Evolutionary conservation across 2,797 vertebrate genomes (phyloP), one percentile per base, ranked within the genome.

Genomic region (Anomalospiza imberbis): DNA sequence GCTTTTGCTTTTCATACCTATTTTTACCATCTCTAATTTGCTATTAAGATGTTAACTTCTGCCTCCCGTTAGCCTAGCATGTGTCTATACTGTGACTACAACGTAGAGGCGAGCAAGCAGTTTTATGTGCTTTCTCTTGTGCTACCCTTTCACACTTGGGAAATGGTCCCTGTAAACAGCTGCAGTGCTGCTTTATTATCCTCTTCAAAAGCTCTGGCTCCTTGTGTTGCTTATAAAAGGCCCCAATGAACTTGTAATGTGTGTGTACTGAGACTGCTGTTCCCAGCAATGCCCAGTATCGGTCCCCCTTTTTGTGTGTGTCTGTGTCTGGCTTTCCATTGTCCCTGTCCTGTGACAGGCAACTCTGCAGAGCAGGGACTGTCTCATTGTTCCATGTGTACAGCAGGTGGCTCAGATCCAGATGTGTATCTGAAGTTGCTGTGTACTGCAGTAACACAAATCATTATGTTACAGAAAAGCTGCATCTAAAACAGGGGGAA

Each of bases 1-100:
- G 92, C 90, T 95, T 95, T 96, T 94, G 84, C 94, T 96, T 96
- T 96, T 95, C 93, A 89, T 95, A 95, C 93, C 92, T 96, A 96
- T 95, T 96, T 96, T 96, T 95, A 92, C 94, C 85, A 88, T 94
- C 92, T 95, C 85, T 95, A 85, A 95, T 96, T 96, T 96, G 90
- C 93, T 95, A 88, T 95, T 95, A 96, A 96, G 93, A 94, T 89
- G 88, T 92, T 95, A 94, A 95, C 95, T 96, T 96, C 88, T 95
- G 94, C 86, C 84, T 95, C 45, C 60, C 17, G 55, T 95, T 94
- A 73, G 83, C 74, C 48, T 94, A 86, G 66, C 38, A 10, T 58
- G 62, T 78, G 74, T 93, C 88, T 85, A 6, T 93, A 55, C 84
- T 47, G 61, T 8, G 67, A 76, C 77, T 79, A 21, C 61, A 42